Percentiles rank a stretch among this genome's conserved stretches.
phyloP scores from a whole-genome alignment of 2,888 invertebrate genomes.

The Heliconius ismenius region DNA sequence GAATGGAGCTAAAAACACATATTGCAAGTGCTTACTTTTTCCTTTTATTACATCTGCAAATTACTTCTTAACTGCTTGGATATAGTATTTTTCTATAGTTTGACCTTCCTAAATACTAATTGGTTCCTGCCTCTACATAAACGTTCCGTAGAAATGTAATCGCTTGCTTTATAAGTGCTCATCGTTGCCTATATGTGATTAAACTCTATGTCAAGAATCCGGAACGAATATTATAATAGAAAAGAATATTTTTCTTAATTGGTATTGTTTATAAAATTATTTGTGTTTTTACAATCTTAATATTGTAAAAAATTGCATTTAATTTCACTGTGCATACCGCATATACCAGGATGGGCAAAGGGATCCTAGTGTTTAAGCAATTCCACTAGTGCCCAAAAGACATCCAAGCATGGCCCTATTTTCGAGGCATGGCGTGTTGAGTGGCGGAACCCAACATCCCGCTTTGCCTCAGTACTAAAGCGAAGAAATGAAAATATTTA shows the following conservation, averaged over 20 bases:
- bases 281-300: background rate
- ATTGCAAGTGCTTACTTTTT: background rate
- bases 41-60: background rate
- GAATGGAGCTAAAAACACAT: too few relatives aligned
- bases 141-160: background rate
- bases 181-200: background rate
- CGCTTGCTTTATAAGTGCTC: background rate
- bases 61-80: background rate
- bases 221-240: background rate
- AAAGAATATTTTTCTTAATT: background rate
- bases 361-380: too few relatives aligned
- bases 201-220: background rate
- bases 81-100: background rate
- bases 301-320: background rate
- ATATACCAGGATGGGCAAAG: background rate
- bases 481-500: too few relatives aligned
- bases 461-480: too few relatives aligned
- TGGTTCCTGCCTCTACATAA: background rate
- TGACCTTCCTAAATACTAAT: background rate
- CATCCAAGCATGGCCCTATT: too few relatives aligned
- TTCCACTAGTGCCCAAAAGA: too few relatives aligned
- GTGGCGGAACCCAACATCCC: too few relatives aligned
- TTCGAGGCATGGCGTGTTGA: too few relatives aligned
- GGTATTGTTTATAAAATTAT: background rate
- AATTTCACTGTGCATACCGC: background rate